A percentile compares a stretch with the other conserved stretches of the same genome.
phyloP scores from a whole-genome alignment of 2,888 invertebrate species.

The Steinernema scapterisci region DNA sequence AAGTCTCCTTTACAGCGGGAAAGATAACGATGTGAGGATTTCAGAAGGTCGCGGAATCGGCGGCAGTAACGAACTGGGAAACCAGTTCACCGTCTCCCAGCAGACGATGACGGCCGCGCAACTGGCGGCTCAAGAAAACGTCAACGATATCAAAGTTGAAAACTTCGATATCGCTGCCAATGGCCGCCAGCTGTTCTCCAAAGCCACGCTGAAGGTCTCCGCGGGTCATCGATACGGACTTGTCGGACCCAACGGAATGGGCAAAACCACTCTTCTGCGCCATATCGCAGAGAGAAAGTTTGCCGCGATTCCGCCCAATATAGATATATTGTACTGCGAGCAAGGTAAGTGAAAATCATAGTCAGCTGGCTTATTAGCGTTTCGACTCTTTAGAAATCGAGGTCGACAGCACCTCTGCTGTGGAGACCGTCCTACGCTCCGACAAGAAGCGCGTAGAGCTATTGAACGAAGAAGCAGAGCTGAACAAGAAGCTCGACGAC shows the following conservation, averaged over 20 bases:
- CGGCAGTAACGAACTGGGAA: slow-evolving; percentile 76
- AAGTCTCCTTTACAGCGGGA: slow-evolving; percentile 31
- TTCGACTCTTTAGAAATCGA: slow-evolving; percentile 93
- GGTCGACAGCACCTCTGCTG: slow-evolving; percentile 90
- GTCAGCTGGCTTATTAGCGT: no score
- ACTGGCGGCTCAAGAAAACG: slow-evolving; percentile 80
- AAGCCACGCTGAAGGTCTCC: slow-evolving; percentile 90
- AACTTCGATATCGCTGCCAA: slow-evolving; percentile 96
- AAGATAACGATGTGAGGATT: slow-evolving; percentile 33
- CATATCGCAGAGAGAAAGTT: slow-evolving; percentile 74
- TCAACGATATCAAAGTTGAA: slow-evolving; percentile 96
- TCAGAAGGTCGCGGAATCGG: slow-evolving; percentile 61
- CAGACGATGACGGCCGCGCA: slow-evolving; percentile 73
- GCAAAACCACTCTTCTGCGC: slow-evolving; percentile 92
- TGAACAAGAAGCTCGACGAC: slow-evolving; percentile 76
- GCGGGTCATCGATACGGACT: slow-evolving; percentile 92
- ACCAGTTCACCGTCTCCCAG: slow-evolving; percentile 92
- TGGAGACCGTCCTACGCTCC: slow-evolving; percentile 88
- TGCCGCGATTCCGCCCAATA: slow-evolving; percentile 90
- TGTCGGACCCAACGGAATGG: slow-evolving; percentile 98
- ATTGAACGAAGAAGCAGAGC: slow-evolving; percentile 80
- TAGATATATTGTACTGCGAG: slow-evolving; percentile 94
- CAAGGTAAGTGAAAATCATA: slow-evolving; percentile 73
- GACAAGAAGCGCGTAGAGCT: slow-evolving; percentile 86
- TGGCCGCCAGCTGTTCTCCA: slow-evolving; percentile 94